phyloP scores from a whole-genome alignment of 2,113 vertebrate genomes.

The Oncorhynchus clarkii region DNA sequence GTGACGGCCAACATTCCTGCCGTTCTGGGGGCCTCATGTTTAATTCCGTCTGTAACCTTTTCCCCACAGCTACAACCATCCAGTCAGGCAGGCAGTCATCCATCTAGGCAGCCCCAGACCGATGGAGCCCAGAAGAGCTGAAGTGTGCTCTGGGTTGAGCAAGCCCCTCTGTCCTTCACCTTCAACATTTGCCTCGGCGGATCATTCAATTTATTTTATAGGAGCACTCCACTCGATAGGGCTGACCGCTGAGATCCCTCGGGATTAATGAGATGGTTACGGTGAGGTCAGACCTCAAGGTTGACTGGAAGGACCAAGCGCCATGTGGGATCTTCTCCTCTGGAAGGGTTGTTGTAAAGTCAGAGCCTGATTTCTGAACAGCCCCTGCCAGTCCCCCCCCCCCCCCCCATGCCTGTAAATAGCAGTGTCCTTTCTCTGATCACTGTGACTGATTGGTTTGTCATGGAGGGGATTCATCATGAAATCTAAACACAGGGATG shows the following conservation, averaged over 20 bases:
- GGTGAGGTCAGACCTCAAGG: no score
- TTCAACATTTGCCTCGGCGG: slow-evolving; percentile 62
- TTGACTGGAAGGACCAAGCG: no score
- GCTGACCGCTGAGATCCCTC: slow-evolving; percentile 33
- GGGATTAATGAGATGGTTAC: no score
- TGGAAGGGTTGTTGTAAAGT: no score
- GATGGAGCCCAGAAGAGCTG: slow-evolving; percentile 42
- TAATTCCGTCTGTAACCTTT: slow-evolving; percentile 68
- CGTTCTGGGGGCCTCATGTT: slow-evolving; percentile 70
- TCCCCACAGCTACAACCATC: slow-evolving; percentile 40
- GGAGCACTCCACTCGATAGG: slow-evolving; percentile 71
- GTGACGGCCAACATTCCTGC: slow-evolving; percentile 62
- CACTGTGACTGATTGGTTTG: no score
- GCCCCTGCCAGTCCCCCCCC: no score
- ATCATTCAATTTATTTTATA: slow-evolving; percentile 67
- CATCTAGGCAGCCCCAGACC: not conserved
- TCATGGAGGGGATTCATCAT: no score
- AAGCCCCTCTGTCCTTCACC: slow-evolving; percentile 69
- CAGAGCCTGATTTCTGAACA: no score
- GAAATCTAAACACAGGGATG: no score
- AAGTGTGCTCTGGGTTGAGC: slow-evolving; percentile 42
- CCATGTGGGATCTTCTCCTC: no score
- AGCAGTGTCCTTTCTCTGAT: no score
- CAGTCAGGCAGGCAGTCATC: slow-evolving; percentile 1
- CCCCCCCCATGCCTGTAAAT: no score